A percentile compares a stretch with the other conserved stretches of the same genome.
These are phyloP conservation scores for Anguilla anguilla DNA, from an alignment of 2,797 vertebrate species.

Conservation along the genomic window DNA sequence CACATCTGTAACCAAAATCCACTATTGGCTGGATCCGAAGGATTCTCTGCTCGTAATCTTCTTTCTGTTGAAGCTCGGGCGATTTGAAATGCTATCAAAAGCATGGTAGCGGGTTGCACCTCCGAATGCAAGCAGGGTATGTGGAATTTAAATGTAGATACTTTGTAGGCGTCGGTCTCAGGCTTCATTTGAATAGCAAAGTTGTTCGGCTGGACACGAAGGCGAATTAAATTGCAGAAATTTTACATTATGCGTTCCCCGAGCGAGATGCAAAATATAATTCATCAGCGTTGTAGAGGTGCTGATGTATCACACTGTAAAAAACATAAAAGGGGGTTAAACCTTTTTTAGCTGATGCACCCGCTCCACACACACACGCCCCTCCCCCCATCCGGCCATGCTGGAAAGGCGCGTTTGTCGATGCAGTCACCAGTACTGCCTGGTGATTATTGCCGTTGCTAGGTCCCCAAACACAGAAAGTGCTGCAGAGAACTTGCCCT, in stretches of 20 bases:
- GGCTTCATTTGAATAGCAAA: constrained; percentile 8
- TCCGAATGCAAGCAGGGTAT: not conserved
- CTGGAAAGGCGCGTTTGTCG: not conserved
- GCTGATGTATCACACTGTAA: not conserved
- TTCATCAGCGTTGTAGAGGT: not conserved
- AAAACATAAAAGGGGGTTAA: not conserved
- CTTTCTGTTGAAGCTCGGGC: not conserved
- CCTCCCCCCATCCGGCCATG: not conserved
- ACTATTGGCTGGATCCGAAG: not conserved
- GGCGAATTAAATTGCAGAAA: not conserved
- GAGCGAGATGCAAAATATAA: not conserved
- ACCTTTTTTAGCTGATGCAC: not conserved
- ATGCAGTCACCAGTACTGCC: not conserved
- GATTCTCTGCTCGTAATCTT: not conserved
- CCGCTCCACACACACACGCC: not conserved
- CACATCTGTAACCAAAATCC: not conserved
- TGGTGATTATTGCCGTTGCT: not conserved
- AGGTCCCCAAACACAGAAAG: not conserved
- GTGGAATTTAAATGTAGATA: constrained; percentile 3
- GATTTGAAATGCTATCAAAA: constrained; percentile 10
- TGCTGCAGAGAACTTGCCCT: not conserved
- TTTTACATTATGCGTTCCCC: not conserved
- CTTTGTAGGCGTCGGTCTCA: not conserved
- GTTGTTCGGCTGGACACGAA: not conserved
- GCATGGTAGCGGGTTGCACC: not conserved